phyloP scores from a whole-genome alignment of 2,113 vertebrate genomes.

The Narcine bancroftii region DNA sequence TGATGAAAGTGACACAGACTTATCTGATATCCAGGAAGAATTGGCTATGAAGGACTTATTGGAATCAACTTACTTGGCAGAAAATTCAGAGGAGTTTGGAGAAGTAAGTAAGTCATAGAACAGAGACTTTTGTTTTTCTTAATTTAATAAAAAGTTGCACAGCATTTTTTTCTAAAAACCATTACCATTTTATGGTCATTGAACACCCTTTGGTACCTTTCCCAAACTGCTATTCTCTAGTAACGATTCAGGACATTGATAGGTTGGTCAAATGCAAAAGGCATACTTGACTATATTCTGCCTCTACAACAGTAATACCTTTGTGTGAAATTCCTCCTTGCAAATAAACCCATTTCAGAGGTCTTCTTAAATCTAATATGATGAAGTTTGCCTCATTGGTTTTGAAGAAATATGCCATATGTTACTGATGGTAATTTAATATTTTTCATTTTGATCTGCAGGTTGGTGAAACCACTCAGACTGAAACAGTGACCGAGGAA shows the following conservation, averaged over 20 bases:
- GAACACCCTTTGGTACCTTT: not conserved
- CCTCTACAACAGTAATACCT: not conserved
- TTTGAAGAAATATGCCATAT: not conserved
- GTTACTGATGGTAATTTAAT: not conserved
- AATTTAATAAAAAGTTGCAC: not conserved
- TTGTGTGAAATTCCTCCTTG: not conserved
- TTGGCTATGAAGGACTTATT: constrained; percentile 62
- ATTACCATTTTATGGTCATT: not conserved
- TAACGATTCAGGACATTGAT: not conserved
- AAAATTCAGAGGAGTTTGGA: constrained; percentile 84
- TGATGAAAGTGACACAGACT: constrained; percentile 91
- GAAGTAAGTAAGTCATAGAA: constrained; percentile 68
- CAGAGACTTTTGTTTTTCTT: not conserved
- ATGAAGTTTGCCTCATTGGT: not conserved
- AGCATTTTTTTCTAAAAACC: not conserved
- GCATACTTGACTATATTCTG: not conserved
- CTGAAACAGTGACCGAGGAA: constrained; percentile 94
- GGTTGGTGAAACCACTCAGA: constrained; percentile 90
- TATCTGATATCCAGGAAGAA: constrained; percentile 88
- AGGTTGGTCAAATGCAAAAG: not conserved
- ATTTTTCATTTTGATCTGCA: constrained; percentile 44
- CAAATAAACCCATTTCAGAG: not conserved
- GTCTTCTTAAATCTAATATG: not conserved
- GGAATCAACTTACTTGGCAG: constrained; percentile 80
- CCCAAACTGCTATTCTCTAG: not conserved